Evolutionary conservation across 2,113 vertebrate genomes (phyloP), one percentile per base, ranked within the genome.

Genomic region (Fulmarus glacialis): DNA sequence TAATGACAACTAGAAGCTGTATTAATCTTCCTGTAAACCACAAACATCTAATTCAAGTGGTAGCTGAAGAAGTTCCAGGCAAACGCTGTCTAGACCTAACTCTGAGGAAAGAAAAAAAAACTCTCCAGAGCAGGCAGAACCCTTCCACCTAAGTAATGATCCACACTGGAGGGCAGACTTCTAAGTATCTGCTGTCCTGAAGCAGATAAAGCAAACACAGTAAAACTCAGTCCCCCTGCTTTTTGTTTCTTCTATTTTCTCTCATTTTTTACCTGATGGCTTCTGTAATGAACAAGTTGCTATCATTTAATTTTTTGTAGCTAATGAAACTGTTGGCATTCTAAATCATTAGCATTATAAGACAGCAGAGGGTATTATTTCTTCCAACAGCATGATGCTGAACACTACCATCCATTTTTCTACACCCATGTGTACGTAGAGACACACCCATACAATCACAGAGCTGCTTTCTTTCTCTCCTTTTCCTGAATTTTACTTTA

Each of bases 361-460:
- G 83, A 80, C 34, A 93, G 53, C 26, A 86, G 26, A 21, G n/a
- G 14, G 22, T 59, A 14, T 62, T 53, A 30, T 30, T 92, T 95
- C 64, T 82, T 85, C 63, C 50, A 80, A 4, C 15, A 91, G 66
- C 24, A 23, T 3, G 14, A 52, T 0, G 0, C 27, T 89, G 71
- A 60, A 84, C 29, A 17, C 34, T 59, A 22, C 40, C 45, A 72
- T 19, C 38, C 15, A 2, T 71, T 89, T 64, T 79, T 42, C 62
- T 55, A 56, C 30, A 11, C 26, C 27, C 3, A 3, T 2, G 5
- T 50, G 38, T 66, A 23, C 21, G 7, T 0, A 89, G 17, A 59
- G 50, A 75, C 48, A 50, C 27, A 15, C n/a, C 70, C 1, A 0
- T 38, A 32, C 50, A 70, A 16, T 64, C 43, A n/a, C n/a, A 55